phyloP scores from a whole-genome alignment of 2,113 vertebrate genomes.

The Oreotrochilus melanogaster region DNA sequence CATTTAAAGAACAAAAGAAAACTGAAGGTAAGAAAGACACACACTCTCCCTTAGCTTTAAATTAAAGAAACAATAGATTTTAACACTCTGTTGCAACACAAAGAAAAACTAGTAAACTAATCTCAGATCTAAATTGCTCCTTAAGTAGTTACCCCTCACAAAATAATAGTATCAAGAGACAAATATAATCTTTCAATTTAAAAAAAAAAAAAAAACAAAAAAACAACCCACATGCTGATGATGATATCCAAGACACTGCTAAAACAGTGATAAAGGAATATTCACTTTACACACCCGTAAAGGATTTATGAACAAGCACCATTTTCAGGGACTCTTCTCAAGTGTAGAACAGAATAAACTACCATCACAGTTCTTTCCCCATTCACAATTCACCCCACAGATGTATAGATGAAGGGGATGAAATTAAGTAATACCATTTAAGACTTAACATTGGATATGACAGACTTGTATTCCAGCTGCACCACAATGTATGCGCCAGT shows the following conservation, averaged over 20 bases:
- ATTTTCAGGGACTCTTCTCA: background rate
- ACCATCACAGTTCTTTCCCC: background rate
- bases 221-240: background rate
- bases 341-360: background rate
- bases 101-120: background rate
- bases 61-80: background rate
- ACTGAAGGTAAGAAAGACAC: background rate
- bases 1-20: background rate
- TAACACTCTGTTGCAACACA: background rate
- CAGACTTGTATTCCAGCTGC: background rate
- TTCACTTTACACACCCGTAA: background rate
- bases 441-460: background rate
- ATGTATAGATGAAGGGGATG: background rate
- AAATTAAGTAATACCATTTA: background rate
- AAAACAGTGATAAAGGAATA: background rate
- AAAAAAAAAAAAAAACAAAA: background rate
- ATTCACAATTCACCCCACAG: background rate
- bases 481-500: background rate
- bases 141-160: background rate
- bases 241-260: background rate
- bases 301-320: background rate
- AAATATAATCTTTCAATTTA: background rate
- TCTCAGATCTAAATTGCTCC: background rate
- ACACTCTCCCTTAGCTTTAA: background rate
- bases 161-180: background rate